These are phyloP conservation scores for Kryphioiulus occultus DNA, from an alignment of 2,888 invertebrate species.

Conservation along the genomic window DNA sequence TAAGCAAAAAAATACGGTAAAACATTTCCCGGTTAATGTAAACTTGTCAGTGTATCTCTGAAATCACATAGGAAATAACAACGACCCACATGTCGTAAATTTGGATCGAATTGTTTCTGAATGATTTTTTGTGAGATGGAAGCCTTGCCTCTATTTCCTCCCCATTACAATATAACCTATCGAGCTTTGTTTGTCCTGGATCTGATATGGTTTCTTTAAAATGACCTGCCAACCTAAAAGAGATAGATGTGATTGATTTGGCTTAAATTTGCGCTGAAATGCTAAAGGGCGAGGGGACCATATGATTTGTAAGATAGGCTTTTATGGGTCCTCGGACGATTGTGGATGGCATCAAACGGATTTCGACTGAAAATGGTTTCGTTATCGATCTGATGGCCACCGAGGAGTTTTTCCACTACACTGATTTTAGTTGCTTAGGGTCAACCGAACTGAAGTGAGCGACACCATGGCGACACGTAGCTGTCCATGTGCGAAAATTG, in stretches of 20 bases:
- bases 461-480: not conserved
- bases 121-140: not conserved
- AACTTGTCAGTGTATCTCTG: not conserved
- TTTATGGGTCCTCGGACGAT: not conserved
- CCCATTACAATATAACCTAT: not conserved
- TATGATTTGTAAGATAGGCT: not conserved
- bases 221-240: not conserved
- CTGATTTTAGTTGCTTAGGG: constrained; percentile 22
- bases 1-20: not conserved
- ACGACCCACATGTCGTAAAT: not conserved
- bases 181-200: not conserved
- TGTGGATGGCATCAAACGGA: not conserved
- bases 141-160: not conserved
- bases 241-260: constrained; percentile 1
- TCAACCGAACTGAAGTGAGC: not conserved
- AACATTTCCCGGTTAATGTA: not conserved
- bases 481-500: not conserved
- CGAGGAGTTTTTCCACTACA: constrained; percentile 20
- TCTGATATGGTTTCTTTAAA: not conserved
- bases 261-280: not conserved
- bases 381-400: not conserved
- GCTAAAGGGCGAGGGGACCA: constrained; percentile 31
- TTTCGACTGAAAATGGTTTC: not conserved
- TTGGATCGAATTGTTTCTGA: not conserved
- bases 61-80: not conserved